Evolutionary conservation across 2,888 invertebrate genomes (phyloP).

Genomic region (Agrypnus murinus): DNA sequence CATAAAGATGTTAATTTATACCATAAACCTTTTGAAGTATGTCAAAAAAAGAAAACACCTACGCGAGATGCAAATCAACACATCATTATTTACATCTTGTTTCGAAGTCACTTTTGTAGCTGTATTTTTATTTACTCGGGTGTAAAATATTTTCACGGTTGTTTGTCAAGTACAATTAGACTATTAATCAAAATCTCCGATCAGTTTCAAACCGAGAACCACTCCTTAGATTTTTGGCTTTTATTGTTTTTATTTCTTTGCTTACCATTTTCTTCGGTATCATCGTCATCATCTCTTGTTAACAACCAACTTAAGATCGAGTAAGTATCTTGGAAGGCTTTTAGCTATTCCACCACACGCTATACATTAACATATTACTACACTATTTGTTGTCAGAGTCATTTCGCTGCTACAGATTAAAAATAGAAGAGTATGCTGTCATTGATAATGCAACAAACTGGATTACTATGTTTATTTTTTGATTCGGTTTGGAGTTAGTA

Average conservation of each 20-base stretch:
- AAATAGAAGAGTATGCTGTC: too few relatives aligned
- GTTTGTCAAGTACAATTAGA: constrained; percentile 61
- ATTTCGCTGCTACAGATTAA: too few relatives aligned
- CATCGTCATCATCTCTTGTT: constrained; percentile 19
- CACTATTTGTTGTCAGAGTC: too few relatives aligned
- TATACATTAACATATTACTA: too few relatives aligned
- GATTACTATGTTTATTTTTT: too few relatives aligned
- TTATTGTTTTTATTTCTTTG: constrained; percentile 33
- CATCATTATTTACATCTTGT: constrained; percentile 61
- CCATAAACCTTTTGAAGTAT: constrained; percentile 32
- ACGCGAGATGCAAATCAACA: constrained; percentile 61
- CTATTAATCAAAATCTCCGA: constrained; percentile 53
- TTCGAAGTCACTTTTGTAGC: constrained; percentile 56
- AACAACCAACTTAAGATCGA: constrained; percentile 11
- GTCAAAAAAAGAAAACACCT: constrained; percentile 49
- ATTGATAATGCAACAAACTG: too few relatives aligned
- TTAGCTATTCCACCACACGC: neutral
- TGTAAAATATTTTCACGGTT: constrained; percentile 63
- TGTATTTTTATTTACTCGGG: constrained; percentile 62
- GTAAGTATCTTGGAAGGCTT: neutral
- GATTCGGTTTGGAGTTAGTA: too few relatives aligned
- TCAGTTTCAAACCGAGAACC: constrained; percentile 46
- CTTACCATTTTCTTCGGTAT: constrained; percentile 28
- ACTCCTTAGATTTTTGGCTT: constrained; percentile 35
- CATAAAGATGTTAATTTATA: constrained; percentile 44